Evolutionary conservation across 2,888 invertebrate species (phyloP).

Genomic region (Hyppa rectilinea): DNA sequence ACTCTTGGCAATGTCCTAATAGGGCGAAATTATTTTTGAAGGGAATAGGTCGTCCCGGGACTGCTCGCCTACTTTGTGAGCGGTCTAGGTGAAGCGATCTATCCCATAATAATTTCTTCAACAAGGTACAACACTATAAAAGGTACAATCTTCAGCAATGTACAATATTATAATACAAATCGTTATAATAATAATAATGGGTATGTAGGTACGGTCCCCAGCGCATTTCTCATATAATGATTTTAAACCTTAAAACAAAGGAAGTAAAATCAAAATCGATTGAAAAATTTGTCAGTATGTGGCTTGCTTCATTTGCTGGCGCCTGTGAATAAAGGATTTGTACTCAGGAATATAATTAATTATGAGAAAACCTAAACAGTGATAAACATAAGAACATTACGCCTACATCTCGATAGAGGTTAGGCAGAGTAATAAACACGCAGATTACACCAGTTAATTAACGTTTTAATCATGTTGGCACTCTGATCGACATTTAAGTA

Average conservation of each 20-base stretch:
- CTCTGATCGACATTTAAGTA: neutral
- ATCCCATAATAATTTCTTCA: conserved; percentile 81
- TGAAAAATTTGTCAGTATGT: too few species aligned
- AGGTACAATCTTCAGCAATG: too few species aligned
- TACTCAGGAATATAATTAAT: neutral
- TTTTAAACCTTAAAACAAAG: too few species aligned
- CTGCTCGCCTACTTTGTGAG: conserved; percentile 94
- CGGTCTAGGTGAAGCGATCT: conserved; percentile 95
- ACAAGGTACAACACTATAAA: too few species aligned
- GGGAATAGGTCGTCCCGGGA: conserved; percentile 96
- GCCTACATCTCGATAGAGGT: neutral
- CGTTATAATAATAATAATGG: too few species aligned
- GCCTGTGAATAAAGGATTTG: neutral
- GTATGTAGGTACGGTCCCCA: too few species aligned
- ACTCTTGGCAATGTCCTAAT: conserved; percentile 95
- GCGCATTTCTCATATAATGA: too few species aligned
- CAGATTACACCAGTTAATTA: too few species aligned
- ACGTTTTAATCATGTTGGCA: too few species aligned
- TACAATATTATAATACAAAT: too few species aligned
- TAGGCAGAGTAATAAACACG: neutral
- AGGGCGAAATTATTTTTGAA: conserved; percentile 92
- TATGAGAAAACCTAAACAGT: neutral
- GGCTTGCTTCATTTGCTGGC: too few species aligned
- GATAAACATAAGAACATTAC: neutral
- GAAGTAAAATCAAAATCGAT: too few species aligned